Conservation (phyloP, 1,140 invertebrate species). For the Pachyrhynchus sulphureomaculatus region DNA sequence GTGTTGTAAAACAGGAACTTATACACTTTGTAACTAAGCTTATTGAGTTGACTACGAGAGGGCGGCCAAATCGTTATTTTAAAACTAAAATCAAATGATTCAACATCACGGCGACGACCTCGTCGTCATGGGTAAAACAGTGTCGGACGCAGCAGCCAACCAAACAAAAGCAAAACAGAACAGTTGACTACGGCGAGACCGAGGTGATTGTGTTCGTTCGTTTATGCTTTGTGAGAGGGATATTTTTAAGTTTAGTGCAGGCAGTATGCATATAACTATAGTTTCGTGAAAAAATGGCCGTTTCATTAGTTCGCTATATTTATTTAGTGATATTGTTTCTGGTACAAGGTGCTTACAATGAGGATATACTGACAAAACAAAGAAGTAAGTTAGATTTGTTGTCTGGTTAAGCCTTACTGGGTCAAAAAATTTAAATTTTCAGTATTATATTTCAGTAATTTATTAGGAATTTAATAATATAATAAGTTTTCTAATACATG, state of each 20-base stretch:
- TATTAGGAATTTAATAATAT: no score
- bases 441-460: no score
- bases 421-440: not conserved
- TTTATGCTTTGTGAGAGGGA: not conserved
- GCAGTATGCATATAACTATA: conserved; percentile 7
- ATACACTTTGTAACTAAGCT: no score
- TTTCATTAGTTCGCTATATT: conserved; percentile 1
- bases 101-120: no score
- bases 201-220: conserved; percentile 1
- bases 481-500: no score
- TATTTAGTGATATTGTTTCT: not conserved
- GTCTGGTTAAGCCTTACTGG: not conserved
- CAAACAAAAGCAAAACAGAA: no score
- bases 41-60: no score
- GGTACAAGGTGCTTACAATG: not conserved
- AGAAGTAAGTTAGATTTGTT: not conserved
- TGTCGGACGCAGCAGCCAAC: no score
- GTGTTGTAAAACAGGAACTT: no score
- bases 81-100: no score
- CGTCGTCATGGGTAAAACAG: no score
- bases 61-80: no score
- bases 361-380: not conserved
- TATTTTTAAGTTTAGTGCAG: conserved; percentile 5
- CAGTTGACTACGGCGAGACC: not conserved
- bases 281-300: conserved; percentile 7